Evolutionary conservation across 2,888 invertebrate genomes (phyloP).

Genomic region (Pteria penguin): DNA sequence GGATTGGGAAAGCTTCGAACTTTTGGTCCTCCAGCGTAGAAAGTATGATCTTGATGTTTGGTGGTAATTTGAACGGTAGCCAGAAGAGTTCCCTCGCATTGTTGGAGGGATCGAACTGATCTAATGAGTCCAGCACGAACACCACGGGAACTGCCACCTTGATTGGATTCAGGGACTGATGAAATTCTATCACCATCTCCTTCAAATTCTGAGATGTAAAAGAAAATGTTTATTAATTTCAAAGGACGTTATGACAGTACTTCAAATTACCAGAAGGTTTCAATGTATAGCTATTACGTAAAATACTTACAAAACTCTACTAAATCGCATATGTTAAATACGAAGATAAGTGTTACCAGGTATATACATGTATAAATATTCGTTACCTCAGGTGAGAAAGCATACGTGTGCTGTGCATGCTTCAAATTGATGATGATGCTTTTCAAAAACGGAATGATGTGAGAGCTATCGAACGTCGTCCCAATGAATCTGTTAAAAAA

Average conservation of each 20-base stretch:
- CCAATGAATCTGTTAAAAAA: slow-evolving; percentile 69
- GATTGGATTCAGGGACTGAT: slow-evolving; percentile 46
- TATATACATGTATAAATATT: too few species aligned
- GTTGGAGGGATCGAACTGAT: slow-evolving; percentile 65
- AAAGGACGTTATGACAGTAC: too few species aligned
- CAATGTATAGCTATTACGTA: too few species aligned
- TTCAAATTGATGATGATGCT: slow-evolving; percentile 60
- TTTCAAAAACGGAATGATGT: slow-evolving; percentile 57
- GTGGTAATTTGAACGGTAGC: slow-evolving; percentile 64
- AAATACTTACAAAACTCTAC: too few species aligned
- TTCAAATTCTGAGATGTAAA: slow-evolving; percentile 64
- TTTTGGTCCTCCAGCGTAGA: slow-evolving; percentile 68
- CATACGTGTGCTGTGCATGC: slow-evolving; percentile 45
- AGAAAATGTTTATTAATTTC: too few species aligned
- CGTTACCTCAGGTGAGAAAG: slow-evolving; percentile 50
- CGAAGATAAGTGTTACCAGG: too few species aligned
- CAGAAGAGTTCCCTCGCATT: slow-evolving; percentile 68
- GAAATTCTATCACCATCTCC: slow-evolving; percentile 55
- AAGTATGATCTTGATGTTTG: slow-evolving; percentile 67
- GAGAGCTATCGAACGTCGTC: slow-evolving; percentile 69
- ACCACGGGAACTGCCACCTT: slow-evolving; percentile 51
- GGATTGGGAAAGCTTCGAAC: slow-evolving; percentile 63
- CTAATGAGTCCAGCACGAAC: slow-evolving; percentile 69
- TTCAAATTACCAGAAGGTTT: too few species aligned
- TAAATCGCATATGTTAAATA: too few species aligned